Conservation (phyloP, 2,888 invertebrate genomes). For the Tiliacea aurago region DNA sequence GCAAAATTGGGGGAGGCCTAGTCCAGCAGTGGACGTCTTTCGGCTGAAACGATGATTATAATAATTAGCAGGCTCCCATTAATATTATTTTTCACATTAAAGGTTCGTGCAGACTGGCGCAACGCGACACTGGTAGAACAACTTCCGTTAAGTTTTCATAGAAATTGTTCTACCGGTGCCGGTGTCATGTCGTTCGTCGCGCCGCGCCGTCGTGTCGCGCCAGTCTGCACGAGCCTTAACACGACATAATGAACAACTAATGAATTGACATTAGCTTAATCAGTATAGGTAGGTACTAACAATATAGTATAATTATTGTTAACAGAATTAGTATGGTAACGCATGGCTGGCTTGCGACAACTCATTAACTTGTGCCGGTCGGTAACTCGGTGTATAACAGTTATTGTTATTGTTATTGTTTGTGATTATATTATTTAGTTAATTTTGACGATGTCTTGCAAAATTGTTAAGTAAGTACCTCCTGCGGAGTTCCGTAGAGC, state of each 20-base stretch:
- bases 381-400: neutral
- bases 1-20: no score
- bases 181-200: no score
- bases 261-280: slow-evolving; percentile 20
- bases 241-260: slow-evolving; percentile 25
- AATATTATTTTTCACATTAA: neutral
- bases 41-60: no score
- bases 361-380: slow-evolving; percentile 15
- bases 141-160: no score
- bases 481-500: neutral
- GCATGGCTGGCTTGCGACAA: slow-evolving; percentile 30
- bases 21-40: no score
- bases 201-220: no score
- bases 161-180: no score
- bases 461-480: neutral
- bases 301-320: slow-evolving; percentile 8
- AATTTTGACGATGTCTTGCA: neutral
- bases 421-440: neutral
- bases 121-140: no score
- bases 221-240: no score
- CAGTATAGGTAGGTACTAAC: neutral
- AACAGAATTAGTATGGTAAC: slow-evolving; percentile 8
- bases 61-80: neutral
- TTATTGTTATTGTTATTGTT: slow-evolving; percentile 2
- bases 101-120: no score